Evolutionary conservation across 1,140 invertebrate genomes (phyloP).

Genomic region (Drosophila eugracilis): DNA sequence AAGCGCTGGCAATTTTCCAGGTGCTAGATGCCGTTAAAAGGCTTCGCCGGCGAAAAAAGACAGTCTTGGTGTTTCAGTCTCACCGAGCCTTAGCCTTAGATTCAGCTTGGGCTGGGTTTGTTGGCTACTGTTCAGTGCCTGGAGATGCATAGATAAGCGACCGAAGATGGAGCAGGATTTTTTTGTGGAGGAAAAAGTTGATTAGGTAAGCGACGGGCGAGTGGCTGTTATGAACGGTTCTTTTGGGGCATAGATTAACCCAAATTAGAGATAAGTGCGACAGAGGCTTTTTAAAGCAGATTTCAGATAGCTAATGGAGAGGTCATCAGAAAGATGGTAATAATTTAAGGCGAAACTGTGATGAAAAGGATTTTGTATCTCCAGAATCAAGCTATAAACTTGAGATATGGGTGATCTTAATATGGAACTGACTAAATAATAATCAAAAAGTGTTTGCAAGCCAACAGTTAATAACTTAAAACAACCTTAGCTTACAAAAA

Average conservation of each 20-base stretch:
- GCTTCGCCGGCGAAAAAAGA: constrained; percentile 33
- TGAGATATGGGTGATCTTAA: no score
- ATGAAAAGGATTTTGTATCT: background rate
- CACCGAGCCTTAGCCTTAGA: background rate
- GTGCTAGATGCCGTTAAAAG: constrained; percentile 70
- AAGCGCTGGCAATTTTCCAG: constrained; percentile 66
- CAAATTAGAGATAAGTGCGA: constrained; percentile 44
- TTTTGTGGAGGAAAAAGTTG: constrained; percentile 12
- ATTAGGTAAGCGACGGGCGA: constrained; percentile 11
- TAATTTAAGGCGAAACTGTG: constrained; percentile 2
- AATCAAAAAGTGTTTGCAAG: background rate
- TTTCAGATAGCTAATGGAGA: constrained; percentile 19
- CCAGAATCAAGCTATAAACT: no score
- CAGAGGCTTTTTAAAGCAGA: constrained; percentile 28
- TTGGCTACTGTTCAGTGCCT: constrained; percentile 57
- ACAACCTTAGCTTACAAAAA: constrained; percentile 5
- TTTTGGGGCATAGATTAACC: constrained; percentile 53
- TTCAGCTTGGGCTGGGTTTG: constrained; percentile 6
- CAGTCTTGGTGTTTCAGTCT: no score
- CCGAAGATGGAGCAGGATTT: constrained; percentile 32
- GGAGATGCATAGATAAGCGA: constrained; percentile 65
- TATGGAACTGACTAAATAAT: no score
- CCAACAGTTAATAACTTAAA: background rate
- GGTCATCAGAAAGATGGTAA: constrained; percentile 8
- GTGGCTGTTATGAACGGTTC: constrained; percentile 29